Base-by-base conservation (phyloP, 2,888 invertebrate genomes). In the Synergus laeviventris region DNA sequence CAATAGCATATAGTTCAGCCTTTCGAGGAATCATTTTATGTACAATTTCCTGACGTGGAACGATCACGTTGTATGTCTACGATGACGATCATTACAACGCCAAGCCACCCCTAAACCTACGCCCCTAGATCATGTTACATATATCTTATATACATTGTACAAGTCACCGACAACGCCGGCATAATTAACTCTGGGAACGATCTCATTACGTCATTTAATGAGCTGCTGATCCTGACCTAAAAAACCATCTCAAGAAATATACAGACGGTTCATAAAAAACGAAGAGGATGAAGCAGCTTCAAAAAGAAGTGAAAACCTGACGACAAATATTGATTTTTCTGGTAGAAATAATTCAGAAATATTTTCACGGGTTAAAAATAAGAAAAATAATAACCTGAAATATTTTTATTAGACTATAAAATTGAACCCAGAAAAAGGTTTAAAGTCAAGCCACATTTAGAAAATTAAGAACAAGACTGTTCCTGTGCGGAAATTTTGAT, bases 101-200 rank as follows among this genome's bases (percentile, higher is more conserved):
- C 11, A 9, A 9, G 16, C 45, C 42, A 42, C 64, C 42, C 42
- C 14, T 4, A 38, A 62, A 45, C n/a, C 49, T 49, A 7, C 9
- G n/a, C n/a, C 49, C n/a, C n/a, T 12, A 12, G 9, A 16, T 24
- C n/a, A 12, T 64, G 70, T 70, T 49, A 42, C 21, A 39, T 64
- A 12, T 66, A n/a, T n/a, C n/a, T n/a, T n/a, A n/a, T n/a, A n/a
- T 42, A 66, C 66, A 66, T 66, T 66, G 66, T 66, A 21, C 18
- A 14, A 61, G 16, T 31, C 49, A 49, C 56, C 18, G 16, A n/a
- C 9, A 9, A 18, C 38, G 2, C 24, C 42, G 14, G 16, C 45
- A 66, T 66, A 66, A 66, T 66, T 49, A 49, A 66, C 42, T 24
- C 5, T 49, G 42, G 66, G 45, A 66, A 49, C 66, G 31, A 70